Evolutionary conservation across 2,888 invertebrate genomes (phyloP).

Genomic region (Plagodis pulveraria): DNA sequence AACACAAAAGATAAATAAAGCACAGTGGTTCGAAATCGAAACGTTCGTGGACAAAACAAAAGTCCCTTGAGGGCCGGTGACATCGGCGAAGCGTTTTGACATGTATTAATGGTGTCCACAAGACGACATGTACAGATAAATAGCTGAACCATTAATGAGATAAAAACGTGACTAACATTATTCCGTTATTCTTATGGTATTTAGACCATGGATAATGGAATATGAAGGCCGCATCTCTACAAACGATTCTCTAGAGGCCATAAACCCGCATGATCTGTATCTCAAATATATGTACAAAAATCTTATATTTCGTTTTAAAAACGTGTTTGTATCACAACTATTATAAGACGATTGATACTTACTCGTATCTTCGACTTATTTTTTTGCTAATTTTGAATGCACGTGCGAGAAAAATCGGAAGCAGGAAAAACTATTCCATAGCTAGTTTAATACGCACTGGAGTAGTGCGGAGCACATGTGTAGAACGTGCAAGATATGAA

Average conservation of each 20-base stretch:
- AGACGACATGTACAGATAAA: slow-evolving; percentile 71
- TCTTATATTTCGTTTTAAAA: too few relatives aligned
- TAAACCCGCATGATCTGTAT: not conserved
- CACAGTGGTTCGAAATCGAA: slow-evolving; percentile 55
- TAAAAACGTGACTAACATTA: slow-evolving; percentile 68
- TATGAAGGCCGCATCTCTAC: slow-evolving; percentile 30
- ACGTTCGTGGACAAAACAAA: slow-evolving; percentile 53
- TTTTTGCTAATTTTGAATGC: too few relatives aligned
- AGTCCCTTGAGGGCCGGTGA: slow-evolving; percentile 47
- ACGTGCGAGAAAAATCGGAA: too few relatives aligned
- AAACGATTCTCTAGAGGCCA: slow-evolving; percentile 6
- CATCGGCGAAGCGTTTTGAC: slow-evolving; percentile 61
- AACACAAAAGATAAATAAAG: slow-evolving; percentile 10
- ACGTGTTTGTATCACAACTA: too few relatives aligned
- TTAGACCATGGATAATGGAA: slow-evolving; percentile 38
- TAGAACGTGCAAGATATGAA: too few relatives aligned
- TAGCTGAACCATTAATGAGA: slow-evolving; percentile 75
- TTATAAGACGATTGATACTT: too few relatives aligned
- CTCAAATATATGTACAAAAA: too few relatives aligned
- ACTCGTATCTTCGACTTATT: too few relatives aligned
- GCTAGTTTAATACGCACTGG: too few relatives aligned
- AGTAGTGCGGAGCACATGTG: too few relatives aligned
- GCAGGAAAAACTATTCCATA: too few relatives aligned
- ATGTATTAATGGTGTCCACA: slow-evolving; percentile 69
- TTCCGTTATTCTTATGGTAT: slow-evolving; percentile 44